These are phyloP conservation scores for Lophura swinhoii DNA, from an alignment of 2,797 vertebrate genomes.

Conservation along the genomic window DNA sequence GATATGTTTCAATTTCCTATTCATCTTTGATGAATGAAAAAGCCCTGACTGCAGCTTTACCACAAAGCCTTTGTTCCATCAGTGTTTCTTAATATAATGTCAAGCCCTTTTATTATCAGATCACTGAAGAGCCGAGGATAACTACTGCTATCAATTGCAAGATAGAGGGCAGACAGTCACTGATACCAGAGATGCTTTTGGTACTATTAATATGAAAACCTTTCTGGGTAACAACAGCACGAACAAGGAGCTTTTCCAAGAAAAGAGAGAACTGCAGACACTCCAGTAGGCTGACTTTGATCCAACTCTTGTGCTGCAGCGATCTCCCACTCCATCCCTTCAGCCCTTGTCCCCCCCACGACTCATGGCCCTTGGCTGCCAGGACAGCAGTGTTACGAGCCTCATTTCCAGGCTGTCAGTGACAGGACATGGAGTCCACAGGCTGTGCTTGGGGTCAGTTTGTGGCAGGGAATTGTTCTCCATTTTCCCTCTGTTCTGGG, in stretches of 20 bases:
- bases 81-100: not conserved
- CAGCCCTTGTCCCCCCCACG: not conserved
- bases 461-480: not conserved
- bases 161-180: not conserved
- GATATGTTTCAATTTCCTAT: not conserved
- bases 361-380: not conserved
- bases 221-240: not conserved
- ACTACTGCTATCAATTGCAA: not conserved
- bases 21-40: not conserved
- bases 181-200: not conserved
- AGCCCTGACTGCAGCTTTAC: not conserved
- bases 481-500: not conserved
- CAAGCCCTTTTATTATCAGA: not conserved
- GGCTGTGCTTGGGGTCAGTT: not conserved
- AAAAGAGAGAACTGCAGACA: not conserved
- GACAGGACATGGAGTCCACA: not conserved
- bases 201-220: not conserved
- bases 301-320: rapidly evolving
- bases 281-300: not conserved
- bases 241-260: not conserved
- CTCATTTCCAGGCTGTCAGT: not conserved
- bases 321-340: not conserved
- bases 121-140: not conserved
- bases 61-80: not conserved
- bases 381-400: not conserved